Evolutionary conservation across 2,797 vertebrate species (phyloP).

Genomic region (Leucoraja ocellata): DNA sequence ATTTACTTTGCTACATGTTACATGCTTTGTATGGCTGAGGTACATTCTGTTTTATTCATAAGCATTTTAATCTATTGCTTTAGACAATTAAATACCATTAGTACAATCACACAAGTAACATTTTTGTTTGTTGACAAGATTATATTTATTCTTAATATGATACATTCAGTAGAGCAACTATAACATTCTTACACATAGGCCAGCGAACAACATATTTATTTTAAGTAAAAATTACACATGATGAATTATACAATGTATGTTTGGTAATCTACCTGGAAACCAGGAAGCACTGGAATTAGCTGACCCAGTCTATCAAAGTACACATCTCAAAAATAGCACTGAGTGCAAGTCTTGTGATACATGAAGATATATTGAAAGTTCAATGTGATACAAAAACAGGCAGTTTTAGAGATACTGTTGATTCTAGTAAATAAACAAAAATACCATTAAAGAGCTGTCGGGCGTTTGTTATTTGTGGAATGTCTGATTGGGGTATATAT

Average conservation of each 20-base stretch:
- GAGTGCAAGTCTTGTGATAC: background rate
- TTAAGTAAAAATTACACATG: background rate
- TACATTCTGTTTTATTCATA: background rate
- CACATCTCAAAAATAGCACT: background rate
- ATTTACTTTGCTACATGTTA: background rate
- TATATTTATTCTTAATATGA: slow-evolving; percentile 12
- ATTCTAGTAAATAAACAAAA: background rate
- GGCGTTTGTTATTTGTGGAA: background rate
- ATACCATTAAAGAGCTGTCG: background rate
- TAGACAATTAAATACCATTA: slow-evolving; percentile 21
- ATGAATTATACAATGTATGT: background rate
- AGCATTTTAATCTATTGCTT: background rate
- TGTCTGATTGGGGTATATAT: background rate
- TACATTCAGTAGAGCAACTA: background rate
- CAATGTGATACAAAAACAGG: background rate
- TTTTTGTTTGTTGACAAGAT: background rate
- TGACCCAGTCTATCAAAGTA: background rate
- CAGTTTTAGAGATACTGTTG: background rate
- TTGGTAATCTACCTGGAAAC: background rate
- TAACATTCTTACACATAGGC: background rate
- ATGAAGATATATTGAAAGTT: background rate
- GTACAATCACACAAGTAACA: background rate
- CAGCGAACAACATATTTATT: background rate
- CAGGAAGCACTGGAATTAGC: too few species aligned
- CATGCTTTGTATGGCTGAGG: background rate